Evolutionary conservation across 2,113 vertebrate species (phyloP).

Genomic region (Catharus fuscescens): DNA sequence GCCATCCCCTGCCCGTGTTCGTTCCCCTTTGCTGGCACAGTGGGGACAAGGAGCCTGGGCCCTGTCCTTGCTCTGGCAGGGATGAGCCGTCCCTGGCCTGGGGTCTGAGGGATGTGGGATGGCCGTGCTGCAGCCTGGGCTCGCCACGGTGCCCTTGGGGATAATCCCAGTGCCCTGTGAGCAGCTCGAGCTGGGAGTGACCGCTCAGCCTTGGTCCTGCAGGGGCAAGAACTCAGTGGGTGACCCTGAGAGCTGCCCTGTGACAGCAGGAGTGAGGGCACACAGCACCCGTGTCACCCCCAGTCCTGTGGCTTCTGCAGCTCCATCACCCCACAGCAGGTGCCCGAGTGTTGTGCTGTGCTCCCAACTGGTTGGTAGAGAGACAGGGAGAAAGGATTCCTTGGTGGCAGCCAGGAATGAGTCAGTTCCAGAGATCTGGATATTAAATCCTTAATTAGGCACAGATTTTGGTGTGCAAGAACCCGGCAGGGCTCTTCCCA

Average conservation of each 20-base stretch:
- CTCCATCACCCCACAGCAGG: fast-evolving
- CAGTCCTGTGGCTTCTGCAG: background rate
- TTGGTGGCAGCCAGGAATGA: background rate
- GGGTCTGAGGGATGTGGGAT: fast-evolving
- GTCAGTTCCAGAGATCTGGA: background rate
- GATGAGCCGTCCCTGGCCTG: fast-evolving
- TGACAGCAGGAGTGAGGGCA: fast-evolving
- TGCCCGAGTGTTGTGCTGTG: fast-evolving
- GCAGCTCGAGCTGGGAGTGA: fast-evolving
- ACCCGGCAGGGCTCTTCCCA: background rate
- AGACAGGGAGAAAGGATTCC: background rate
- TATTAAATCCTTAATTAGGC: background rate
- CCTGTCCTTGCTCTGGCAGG: too few species aligned
- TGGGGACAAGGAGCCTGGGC: too few species aligned
- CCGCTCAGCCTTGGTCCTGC: fast-evolving
- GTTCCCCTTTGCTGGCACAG: fast-evolving
- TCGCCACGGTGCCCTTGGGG: background rate
- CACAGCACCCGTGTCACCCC: fast-evolving
- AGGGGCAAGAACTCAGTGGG: background rate
- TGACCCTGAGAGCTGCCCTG: background rate
- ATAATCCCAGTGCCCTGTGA: background rate
- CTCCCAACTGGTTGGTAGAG: background rate
- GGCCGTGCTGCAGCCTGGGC: background rate
- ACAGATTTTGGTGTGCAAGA: background rate
- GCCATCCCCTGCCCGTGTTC: fast-evolving